Evolutionary conservation across 2,113 vertebrate species (phyloP).

Genomic region (Bambusicola thoracicus): DNA sequence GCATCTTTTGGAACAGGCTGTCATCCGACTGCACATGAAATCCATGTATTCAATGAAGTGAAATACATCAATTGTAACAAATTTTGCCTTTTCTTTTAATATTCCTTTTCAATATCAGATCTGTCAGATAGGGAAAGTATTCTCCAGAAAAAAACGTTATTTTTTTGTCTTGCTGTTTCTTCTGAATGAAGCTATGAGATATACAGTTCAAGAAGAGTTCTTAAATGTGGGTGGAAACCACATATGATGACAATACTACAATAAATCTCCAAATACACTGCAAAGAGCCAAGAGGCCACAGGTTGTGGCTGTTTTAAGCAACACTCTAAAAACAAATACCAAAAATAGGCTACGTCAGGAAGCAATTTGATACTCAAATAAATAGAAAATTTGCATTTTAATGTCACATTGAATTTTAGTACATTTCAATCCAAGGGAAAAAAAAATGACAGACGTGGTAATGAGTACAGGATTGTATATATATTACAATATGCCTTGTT

Average conservation of each 20-base stretch:
- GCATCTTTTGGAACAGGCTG: background rate
- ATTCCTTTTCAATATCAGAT: conserved; percentile 41
- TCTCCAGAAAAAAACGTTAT: conserved; percentile 36
- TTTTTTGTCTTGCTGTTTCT: conserved; percentile 50
- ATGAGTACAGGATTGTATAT: conserved; percentile 87
- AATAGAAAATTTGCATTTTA: conserved; percentile 94
- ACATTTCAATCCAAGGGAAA: conserved; percentile 88
- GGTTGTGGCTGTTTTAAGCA: conserved; percentile 8
- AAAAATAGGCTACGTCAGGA: conserved; percentile 46
- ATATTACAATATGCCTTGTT: conserved; percentile 96
- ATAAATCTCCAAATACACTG: conserved; percentile 18
- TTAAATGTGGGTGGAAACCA: conserved; percentile 49
- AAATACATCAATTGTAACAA: background rate
- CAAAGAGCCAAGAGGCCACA: conserved; percentile 53
- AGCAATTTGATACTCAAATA: conserved; percentile 77
- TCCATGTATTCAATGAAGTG: conserved; percentile 25
- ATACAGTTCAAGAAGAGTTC: conserved; percentile 47
- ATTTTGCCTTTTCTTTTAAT: background rate
- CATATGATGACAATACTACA: background rate
- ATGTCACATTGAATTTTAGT: conserved; percentile 92
- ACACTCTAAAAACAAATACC: conserved; percentile 53
- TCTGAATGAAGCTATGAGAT: conserved; percentile 27
- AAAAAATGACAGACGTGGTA: conserved; percentile 88
- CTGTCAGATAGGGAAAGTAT: conserved; percentile 34
- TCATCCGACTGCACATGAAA: background rate